These are phyloP conservation scores for Archivesica marissinica DNA, from an alignment of 1,140 invertebrate genomes.

Conservation along the genomic window DNA sequence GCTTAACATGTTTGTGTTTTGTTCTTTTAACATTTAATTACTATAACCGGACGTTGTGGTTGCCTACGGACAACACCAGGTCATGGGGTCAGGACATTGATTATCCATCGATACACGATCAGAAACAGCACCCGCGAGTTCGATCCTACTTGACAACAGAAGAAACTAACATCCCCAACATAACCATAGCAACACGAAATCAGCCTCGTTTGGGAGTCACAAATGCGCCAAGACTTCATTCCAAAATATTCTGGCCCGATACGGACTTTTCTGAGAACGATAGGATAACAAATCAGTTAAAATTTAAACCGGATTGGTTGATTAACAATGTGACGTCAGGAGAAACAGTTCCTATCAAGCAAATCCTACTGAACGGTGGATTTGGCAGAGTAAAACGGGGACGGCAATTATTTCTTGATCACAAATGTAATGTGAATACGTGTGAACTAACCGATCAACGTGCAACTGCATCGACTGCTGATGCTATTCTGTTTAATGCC, in stretches of 20 bases:
- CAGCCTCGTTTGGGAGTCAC: neutral
- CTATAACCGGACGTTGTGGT: constrained; percentile 61
- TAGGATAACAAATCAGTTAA: constrained; percentile 71
- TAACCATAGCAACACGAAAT: neutral
- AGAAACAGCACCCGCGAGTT: too few relatives aligned
- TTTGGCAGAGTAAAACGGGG: constrained; percentile 62
- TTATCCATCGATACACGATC: neutral
- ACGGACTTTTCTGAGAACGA: constrained; percentile 62
- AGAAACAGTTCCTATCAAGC: constrained; percentile 66
- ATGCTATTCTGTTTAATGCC: constrained; percentile 68
- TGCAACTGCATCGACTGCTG: constrained; percentile 31
- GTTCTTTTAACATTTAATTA: constrained; percentile 66
- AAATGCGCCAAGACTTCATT: neutral
- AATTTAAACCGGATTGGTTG: constrained; percentile 60
- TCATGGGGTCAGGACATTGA: constrained; percentile 34
- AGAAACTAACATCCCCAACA: neutral
- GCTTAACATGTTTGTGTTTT: constrained; percentile 25
- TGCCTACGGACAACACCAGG: neutral
- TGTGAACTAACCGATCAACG: constrained; percentile 67
- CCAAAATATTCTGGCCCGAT: constrained; percentile 63
- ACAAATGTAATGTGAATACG: constrained; percentile 69
- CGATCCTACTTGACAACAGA: neutral
- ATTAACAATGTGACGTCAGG: neutral
- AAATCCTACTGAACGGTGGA: constrained; percentile 69
- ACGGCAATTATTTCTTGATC: constrained; percentile 57